Conservation (phyloP, 2,113 vertebrate species). For the Sigmodon hispidus region DNA sequence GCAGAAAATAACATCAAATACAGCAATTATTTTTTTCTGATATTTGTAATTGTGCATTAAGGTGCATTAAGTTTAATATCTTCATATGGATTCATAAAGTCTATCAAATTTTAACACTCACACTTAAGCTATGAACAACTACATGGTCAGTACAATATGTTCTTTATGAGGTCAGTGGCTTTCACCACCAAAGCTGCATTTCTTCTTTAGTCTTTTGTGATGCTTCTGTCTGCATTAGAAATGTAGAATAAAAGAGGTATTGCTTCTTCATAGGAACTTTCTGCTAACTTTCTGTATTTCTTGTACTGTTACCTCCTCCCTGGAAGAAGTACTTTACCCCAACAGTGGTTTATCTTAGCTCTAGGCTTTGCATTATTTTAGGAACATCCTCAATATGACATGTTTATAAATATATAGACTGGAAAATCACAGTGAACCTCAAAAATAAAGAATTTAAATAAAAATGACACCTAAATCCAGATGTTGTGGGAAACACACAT, state of each 20-base stretch:
- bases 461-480: background rate
- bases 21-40: background rate
- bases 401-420: background rate
- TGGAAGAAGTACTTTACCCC: background rate
- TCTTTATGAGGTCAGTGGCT: background rate
- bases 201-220: background rate
- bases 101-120: too few relatives aligned
- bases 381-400: background rate
- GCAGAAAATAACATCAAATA: background rate
- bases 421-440: background rate
- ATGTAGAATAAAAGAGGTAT: accelerated
- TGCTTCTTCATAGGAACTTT: background rate
- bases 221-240: too few relatives aligned
- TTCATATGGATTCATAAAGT: background rate
- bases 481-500: background rate
- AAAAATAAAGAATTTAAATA: background rate
- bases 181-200: background rate
- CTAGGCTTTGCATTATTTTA: background rate
- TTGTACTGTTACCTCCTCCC: background rate
- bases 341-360: background rate
- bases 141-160: background rate
- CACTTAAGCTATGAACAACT: background rate
- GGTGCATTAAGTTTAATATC: background rate
- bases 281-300: background rate
- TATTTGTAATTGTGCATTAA: background rate